Percentiles rank a stretch among this genome's conserved stretches.
phyloP scores from a whole-genome alignment of 2,797 vertebrate species.

The Pitangus sulphuratus region DNA sequence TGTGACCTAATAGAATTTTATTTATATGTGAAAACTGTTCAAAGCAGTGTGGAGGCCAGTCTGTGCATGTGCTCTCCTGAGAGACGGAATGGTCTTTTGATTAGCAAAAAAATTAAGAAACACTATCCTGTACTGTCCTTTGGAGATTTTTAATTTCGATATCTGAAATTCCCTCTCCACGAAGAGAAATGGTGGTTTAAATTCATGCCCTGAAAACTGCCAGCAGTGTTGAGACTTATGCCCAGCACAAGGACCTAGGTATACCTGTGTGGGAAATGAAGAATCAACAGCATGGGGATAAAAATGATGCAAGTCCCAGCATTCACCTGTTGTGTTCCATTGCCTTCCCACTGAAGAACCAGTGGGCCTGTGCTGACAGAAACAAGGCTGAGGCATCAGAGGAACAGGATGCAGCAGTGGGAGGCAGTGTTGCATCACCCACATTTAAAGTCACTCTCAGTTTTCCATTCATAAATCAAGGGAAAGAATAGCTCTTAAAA shows the following conservation, averaged over 20 bases:
- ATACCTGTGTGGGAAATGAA: rapidly evolving
- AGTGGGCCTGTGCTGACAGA: neutral
- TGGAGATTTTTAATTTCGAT: neutral
- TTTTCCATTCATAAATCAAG: neutral
- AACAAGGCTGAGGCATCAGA: neutral
- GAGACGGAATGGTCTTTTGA: neutral
- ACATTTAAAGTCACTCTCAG: rapidly evolving
- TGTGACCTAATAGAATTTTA: neutral
- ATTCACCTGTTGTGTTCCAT: rapidly evolving
- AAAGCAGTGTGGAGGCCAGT: neutral
- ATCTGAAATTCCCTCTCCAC: neutral
- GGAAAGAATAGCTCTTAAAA: neutral
- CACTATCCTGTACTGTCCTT: neutral
- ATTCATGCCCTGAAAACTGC: neutral
- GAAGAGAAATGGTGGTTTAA: neutral
- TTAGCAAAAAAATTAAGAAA: neutral
- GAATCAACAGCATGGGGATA: neutral
- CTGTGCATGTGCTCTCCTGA: neutral
- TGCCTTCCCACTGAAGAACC: neutral
- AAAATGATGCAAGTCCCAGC: neutral
- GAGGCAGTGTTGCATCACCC: neutral
- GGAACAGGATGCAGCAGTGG: neutral
- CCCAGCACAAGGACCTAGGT: neutral
- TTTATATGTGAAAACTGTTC: neutral
- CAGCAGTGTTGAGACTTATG: rapidly evolving